Conservation (phyloP, 2,113 vertebrate species). For the Dipodomys spectabilis region DNA sequence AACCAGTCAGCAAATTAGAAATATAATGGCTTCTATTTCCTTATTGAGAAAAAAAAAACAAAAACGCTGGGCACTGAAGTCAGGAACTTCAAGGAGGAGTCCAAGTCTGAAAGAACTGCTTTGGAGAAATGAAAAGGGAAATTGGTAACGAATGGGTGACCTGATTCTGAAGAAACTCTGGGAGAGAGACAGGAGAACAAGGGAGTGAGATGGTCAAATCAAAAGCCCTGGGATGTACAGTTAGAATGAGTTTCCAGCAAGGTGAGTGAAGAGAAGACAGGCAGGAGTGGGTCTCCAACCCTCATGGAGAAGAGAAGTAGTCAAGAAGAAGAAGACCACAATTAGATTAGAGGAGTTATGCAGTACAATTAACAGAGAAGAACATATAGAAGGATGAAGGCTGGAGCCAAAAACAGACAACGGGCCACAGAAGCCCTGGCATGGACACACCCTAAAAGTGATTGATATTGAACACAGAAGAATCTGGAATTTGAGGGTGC, state of each 20-base stretch:
- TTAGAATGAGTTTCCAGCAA: background rate
- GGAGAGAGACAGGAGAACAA: background rate
- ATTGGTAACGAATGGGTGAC: background rate
- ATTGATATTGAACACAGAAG: background rate
- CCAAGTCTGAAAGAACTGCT: background rate
- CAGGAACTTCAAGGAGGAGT: background rate
- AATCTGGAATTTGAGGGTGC: too few relatives aligned
- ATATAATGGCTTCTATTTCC: background rate
- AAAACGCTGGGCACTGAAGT: background rate
- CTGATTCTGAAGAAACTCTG: background rate
- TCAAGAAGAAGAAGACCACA: background rate
- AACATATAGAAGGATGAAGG: background rate
- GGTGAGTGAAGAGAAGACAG: background rate
- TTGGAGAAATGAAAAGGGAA: background rate
- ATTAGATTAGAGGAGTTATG: background rate
- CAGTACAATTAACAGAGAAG: background rate
- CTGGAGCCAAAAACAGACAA: background rate
- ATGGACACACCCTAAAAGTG: background rate
- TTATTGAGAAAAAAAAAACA: background rate
- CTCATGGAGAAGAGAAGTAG: background rate
- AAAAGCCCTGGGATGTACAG: background rate
- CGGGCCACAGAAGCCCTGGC: background rate
- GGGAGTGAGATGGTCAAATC: background rate
- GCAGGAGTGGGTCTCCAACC: background rate
- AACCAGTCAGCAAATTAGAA: background rate